Base-by-base conservation (phyloP, 2,113 vertebrate species). In the Campylomormyrus numenius region DNA sequence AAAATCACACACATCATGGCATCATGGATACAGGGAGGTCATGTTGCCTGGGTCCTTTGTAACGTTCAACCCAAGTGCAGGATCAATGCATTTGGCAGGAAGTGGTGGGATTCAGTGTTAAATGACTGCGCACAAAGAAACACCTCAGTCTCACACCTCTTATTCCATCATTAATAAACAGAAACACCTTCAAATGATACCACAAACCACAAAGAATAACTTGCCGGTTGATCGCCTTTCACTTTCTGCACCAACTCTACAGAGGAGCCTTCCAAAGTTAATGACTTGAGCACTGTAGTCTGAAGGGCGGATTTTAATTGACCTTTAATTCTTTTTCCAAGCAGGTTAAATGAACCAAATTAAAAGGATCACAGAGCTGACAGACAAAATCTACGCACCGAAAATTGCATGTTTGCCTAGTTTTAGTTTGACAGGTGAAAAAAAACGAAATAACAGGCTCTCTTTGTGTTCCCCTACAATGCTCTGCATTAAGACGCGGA, bases 321-420 rank as follows among this genome's bases (percentile, higher is more conserved):
- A 70, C 27, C 62, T 70, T 70, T 70, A 80, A 42, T 80, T 80
- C 74, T 17, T 35, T 80, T 42, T 80, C 17, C 35, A 80, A 42
- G 74, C 74, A 80, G 35, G 74, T 80, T 80, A 80, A 80, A 19
- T 39, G 35, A 80, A 80, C 74, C 74, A 80, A 80, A 80, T 80
- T 80, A 80, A 80, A 42, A 42, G 35, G 66, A 58, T n/a, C 66
- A 31, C 66, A 74, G 27, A 74, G 31, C 35, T 77, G 74, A 80
- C 11, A 42, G 35, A 42, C 74, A 80, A 8, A 80, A 80, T 80
- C 31, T 31, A 19, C 35, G 0, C 15, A 80, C 15, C 6, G 35
- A 39, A 80, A 19, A 42, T 80, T 19, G 10, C 62, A 17, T 3
- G 74, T 80, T 19, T 42, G 15, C 13, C 13, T 80, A 39, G 35